Base-by-base conservation (phyloP, 1,140 invertebrate genomes). In the Littorina saxatilis region DNA sequence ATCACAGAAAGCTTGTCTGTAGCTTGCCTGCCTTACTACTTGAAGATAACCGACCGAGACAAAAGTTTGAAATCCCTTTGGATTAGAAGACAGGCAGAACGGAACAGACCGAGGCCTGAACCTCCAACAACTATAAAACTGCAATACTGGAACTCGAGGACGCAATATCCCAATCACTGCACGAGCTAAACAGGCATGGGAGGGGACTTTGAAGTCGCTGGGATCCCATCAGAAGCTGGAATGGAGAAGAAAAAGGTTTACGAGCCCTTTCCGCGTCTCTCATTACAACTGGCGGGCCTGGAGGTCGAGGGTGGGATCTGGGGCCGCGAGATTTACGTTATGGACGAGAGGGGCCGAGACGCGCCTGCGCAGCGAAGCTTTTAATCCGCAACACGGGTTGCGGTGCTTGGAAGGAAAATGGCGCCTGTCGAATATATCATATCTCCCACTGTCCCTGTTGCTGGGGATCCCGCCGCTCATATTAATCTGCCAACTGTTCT, bases 401-500 rank as follows among this genome's bases (percentile, higher is more conserved):
- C 13, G 27, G 29, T 37, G 5, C 37, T 3, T 50, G 23, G 70
- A 29, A 1, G 23, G 23, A n/a, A 39, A 72, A 50, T 47, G 39
- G 15, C 40, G 70, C 70, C 70, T 73, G 70, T 73, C 70, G 70
- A 50, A 73, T 73, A 73, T n/a, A 73, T 73, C 70, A 73, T 52
- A 73, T 73, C 43, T 73, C 70, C 43, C 70, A 73, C 17, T 73
- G 70, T 52, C 4, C 70, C 70, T 15, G 23, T 13, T 73, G 50
- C 0, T 27, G 32, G 61, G 61, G 27, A 35, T 29, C 5, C 61
- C 35, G 61, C 15, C n/a, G 70, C 39, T 73, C 70, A 32, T 73
- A 73, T 73, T 73, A 73, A 50, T 68, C 27, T 68, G 58, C 58
- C 58, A 61, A 29, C 27, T 61, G 58, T 29, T 61, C 27, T 61